Percentiles rank a stretch among this genome's conserved stretches.
Conservation (phyloP, 2,888 invertebrate species). For the Phengaris alcon region DNA sequence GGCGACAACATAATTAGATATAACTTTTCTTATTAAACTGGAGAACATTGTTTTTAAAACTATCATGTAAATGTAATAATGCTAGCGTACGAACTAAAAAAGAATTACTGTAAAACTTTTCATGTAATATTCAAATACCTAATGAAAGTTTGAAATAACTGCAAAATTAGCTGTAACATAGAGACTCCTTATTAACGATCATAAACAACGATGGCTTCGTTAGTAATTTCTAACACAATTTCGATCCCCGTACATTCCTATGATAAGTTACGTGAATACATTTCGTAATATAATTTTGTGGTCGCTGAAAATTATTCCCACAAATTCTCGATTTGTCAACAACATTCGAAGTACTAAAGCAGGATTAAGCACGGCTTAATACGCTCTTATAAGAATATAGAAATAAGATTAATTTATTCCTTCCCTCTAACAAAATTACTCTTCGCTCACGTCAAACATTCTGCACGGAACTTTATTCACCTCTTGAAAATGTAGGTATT, state of each 20-base stretch:
- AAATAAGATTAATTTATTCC: no score
- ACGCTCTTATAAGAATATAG: no score
- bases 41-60: background rate
- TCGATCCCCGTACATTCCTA: background rate
- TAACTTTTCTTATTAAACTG: background rate
- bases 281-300: constrained; percentile 18
- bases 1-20: background rate
- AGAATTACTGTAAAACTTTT: background rate
- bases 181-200: constrained; percentile 14
- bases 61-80: background rate
- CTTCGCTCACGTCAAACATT: constrained; percentile 1
- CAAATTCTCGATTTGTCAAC: constrained; percentile 29
- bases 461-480: background rate
- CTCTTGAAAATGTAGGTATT: constrained; percentile 14
- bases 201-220: background rate
- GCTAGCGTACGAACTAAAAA: constrained; percentile 3
- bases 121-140: background rate
- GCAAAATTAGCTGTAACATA: background rate
- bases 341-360: constrained; percentile 23
- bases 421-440: background rate
- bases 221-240: constrained; percentile 22
- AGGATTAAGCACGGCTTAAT: constrained; percentile 10
- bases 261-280: background rate
- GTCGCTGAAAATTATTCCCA: constrained; percentile 14
- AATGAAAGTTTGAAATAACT: background rate